Evolutionary conservation across 2,113 vertebrate species (phyloP), one percentile per base, ranked within the genome.

Genomic region (Salminus brasiliensis): DNA sequence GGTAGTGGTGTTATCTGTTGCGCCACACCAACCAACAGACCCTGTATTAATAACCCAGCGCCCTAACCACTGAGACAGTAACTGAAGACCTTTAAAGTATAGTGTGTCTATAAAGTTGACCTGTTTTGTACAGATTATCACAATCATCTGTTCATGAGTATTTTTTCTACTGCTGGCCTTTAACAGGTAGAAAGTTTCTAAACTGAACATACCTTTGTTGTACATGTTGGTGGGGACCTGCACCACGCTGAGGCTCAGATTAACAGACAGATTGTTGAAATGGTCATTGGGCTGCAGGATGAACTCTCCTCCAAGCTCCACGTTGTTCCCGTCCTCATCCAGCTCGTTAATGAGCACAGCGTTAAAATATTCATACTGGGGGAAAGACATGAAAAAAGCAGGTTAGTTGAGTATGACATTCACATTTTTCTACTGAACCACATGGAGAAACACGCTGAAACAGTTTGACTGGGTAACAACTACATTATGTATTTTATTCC

Each of bases 221-320:
- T 99, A 99, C 96, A 99, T 98, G 88, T 99, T 99, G 23, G 98
- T 99, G 80, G 98, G 98, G 34, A 99, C 97, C 88, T 99, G 98
- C 62, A 99, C 97, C 0, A 97, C 97, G 57, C 98, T 99, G 88
- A 99, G 92, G 49, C 96, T 98, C 80, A 98, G 93, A 84, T 99
- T 99, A 84, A 99, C 98, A 13, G 97, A 97, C 85, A 99, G 88
- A 83, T 99, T 98, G 90, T 98, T 98, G 89, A 99, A 99, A 90
- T 99, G 98, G 82, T 99, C 97, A 18, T 98, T 98, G 29, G 98
- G 97, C 73, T 98, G 95, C 81, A 99, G 91, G 85, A 98, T 92
- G 86, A 99, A 99, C 78, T 98, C 95, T 83, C 97, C 97, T 4
- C 98, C 98, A 69, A 99, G 90, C 82, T 99, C 98, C 68, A 98